Evolutionary conservation across 92 coral and sea anemone species (phyloP), one percentile per base, ranked within the genome.

Genomic region (Zoanthus sociatus): DNA sequence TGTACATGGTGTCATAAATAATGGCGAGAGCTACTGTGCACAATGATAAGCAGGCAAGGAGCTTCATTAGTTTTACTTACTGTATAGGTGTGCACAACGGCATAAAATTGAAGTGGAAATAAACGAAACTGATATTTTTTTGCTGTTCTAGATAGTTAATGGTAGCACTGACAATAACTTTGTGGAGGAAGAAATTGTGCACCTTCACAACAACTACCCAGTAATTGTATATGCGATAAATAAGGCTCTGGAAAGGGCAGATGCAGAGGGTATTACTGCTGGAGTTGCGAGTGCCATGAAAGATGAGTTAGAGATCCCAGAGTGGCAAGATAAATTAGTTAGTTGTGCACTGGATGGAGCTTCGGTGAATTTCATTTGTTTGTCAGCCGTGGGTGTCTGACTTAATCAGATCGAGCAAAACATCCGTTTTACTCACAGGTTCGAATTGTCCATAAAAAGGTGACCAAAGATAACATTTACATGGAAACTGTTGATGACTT

Each of bases 151-250:
- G n/a, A n/a, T n/a, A n/a, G 63, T 51, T 31, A 82, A 86, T 86
- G 83, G 83, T 50, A 76, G 47, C 74, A 76, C 82, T 51, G 71
- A 85, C 75, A 71, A 50, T 69, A 85, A 82, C 66, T 55, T 85
- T 76, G 66, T 16, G 70, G 87, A 83, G 61, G 87, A 84, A 63
- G 82, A 84, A 84, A 84, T 75, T 86, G 82, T 85, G 76, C 53
- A 85, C 54, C 54, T 72, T 72, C 54, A 14, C 77, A 10, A 72
- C 77, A 14, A 72, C 53, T 72, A 44, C 26, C 77, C 77, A 42
- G 77, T 37, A 72, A 72, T 53, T 72, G 53, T 46, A 72, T 72
- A 37, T 6, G 77, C 37, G 77, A 53, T 72, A 44, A 72, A 72
- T 21, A 72, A 72, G 26, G 26, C 30, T 44, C 77, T 72, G 77